Conservation (phyloP, 2,797 vertebrate genomes). For the Mionectes olivaceus region DNA sequence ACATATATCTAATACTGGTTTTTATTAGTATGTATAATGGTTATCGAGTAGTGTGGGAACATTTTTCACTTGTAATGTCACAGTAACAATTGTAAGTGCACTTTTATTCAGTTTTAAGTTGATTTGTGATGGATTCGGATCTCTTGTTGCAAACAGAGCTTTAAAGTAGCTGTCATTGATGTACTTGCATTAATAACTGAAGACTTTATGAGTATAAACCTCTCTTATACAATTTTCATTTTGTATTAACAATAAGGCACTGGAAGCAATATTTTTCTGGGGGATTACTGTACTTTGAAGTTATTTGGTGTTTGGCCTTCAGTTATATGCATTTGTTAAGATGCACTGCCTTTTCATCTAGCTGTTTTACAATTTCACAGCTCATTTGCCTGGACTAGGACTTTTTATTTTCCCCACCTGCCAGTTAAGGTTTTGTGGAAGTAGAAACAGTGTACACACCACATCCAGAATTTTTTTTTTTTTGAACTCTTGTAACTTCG, state of each 20-base stretch:
- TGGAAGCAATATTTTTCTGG: not conserved
- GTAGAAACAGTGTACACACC: not conserved
- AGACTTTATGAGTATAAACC: not conserved
- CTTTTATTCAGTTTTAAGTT: slow-evolving; percentile 8
- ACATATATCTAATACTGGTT: not conserved
- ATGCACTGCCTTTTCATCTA: not conserved
- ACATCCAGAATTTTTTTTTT: not conserved
- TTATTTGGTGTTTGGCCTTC: not conserved
- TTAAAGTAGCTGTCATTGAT: not conserved
- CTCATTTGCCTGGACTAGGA: not conserved
- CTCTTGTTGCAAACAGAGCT: not conserved
- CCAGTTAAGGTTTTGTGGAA: not conserved
- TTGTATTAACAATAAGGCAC: not conserved
- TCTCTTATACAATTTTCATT: not conserved
- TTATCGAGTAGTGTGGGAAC: not conserved
- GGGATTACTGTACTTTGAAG: not conserved
- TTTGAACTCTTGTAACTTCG: not conserved
- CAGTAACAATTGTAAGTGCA: not conserved
- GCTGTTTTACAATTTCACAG: not conserved
- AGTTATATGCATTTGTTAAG: not conserved
- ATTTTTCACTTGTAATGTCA: not conserved
- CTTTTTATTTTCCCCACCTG: not conserved
- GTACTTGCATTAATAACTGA: not conserved
- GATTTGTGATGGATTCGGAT: not conserved
- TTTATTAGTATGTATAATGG: not conserved